Base-by-base conservation (phyloP, 2,888 invertebrate species). In the Rhaphigaster nebulosa region DNA sequence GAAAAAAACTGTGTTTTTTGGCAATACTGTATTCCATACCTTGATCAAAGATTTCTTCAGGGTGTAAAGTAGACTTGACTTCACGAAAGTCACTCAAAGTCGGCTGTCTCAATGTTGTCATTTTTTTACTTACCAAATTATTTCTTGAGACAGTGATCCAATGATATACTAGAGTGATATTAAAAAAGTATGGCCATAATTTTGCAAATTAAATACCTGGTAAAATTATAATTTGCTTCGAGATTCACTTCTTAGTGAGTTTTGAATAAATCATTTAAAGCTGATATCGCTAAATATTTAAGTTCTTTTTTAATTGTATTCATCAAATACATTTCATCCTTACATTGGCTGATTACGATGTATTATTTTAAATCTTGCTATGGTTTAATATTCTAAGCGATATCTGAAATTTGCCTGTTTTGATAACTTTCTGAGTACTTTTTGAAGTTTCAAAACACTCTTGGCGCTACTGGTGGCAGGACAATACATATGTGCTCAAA, bases 401-500 rank as follows among this genome's bases (percentile, higher is more conserved):
- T 65, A 34, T 1, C 1, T n/a, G 56, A 60, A 60, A n/a, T 60
- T 8, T n/a, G n/a, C 13, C n/a, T 60, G n/a, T 60, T 56, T n/a
- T 2, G 60, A n/a, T 60, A 60, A 23, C 1, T n/a, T 60, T 12
- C 60, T 60, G n/a, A 60, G 10, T 60, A 12, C n/a, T 12, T n/a
- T 56, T 60, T 60, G 20, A 65, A 29, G 34, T 65, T 65, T 65
- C 34, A 65, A 65, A 65, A 65, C 18, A 65, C 65, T 65, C 65
- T 65, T 70, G 34, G 70, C 34, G 70, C 70, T 70, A 34, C 70
- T 70, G 70, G 70, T 70, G 70, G 70, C 70, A 70, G 34, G 34
- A 70, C 34, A 34, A 34, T 70, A 29, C 70, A 70, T 70, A 70
- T 70, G 70, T 70, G 34, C 34, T 34, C 34, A 70, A 84, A 45